Evolutionary conservation across 2,797 vertebrate genomes (phyloP).

Genomic region (Sebastes vulpes): DNA sequence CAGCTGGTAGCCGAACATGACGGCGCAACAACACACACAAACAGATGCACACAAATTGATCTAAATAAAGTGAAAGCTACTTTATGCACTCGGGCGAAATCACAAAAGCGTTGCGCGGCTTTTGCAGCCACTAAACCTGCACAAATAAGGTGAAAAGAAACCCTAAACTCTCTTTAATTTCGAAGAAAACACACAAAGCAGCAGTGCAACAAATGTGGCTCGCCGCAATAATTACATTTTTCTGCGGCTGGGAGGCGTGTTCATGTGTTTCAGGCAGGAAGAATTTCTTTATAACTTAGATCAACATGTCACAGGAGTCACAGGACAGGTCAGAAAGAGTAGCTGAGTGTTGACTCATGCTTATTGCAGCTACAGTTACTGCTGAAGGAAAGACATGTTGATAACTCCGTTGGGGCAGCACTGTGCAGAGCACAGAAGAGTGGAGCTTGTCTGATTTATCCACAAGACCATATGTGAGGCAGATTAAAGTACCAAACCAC

Average conservation of each 20-base stretch:
- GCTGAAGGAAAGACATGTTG: constrained; percentile 43
- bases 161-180: background rate
- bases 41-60: background rate
- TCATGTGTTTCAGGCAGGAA: background rate
- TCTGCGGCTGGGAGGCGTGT: background rate
- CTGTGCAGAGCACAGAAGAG: constrained; percentile 27
- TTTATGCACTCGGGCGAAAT: background rate
- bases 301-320: background rate
- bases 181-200: background rate
- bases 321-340: background rate
- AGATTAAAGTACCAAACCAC: constrained; percentile 76
- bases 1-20: background rate
- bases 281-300: background rate
- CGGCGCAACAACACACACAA: background rate
- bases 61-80: constrained; percentile 1
- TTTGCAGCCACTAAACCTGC: background rate
- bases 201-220: too few relatives aligned
- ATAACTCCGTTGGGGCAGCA: constrained; percentile 31
- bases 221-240: background rate
- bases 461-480: constrained; percentile 76
- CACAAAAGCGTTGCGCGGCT: background rate
- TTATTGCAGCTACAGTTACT: constrained; percentile 44
- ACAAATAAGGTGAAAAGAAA: background rate
- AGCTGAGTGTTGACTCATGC: constrained; percentile 8
- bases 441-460: constrained; percentile 68